These are phyloP conservation scores for Girardinichthys multiradiatus DNA, from an alignment of 2,113 vertebrate species.

Conservation along the genomic window DNA sequence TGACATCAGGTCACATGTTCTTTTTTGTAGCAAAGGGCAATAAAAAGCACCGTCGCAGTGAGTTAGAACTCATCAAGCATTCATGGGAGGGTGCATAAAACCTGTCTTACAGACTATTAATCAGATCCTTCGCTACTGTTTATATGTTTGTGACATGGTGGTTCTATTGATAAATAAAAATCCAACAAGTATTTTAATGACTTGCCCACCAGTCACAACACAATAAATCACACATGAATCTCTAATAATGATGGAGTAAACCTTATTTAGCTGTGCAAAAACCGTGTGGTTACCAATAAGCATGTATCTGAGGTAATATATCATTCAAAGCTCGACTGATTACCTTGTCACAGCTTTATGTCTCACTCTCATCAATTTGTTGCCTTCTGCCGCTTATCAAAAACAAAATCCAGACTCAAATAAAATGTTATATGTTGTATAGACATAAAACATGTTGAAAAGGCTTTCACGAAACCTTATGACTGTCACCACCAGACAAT, in stretches of 20 bases:
- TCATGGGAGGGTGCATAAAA: conserved; percentile 27
- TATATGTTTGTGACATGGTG: neutral
- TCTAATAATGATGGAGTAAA: conserved; percentile 1
- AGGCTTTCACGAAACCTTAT: no score
- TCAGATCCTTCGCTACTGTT: conserved; percentile 12
- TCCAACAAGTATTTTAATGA: no score
- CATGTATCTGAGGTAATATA: neutral
- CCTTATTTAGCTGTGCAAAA: conserved; percentile 14
- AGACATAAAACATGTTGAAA: no score
- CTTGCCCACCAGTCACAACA: neutral
- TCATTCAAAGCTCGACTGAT: conserved; percentile 9
- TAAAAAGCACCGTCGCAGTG: conserved; percentile 23
- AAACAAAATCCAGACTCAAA: conserved; percentile 8
- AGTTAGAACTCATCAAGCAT: conserved; percentile 48
- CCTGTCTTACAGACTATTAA: conserved; percentile 8
- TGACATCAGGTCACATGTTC: conserved; percentile 19
- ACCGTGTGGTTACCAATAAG: neutral
- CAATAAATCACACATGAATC: conserved; percentile 11
- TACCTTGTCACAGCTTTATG: conserved; percentile 1
- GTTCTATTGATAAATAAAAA: conserved; percentile 30
- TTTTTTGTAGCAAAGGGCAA: conserved; percentile 14
- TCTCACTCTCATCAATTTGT: conserved; percentile 31
- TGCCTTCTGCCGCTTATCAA: conserved; percentile 24
- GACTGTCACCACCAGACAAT: no score
- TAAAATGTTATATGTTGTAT: neutral